phyloP scores from a whole-genome alignment of 2,888 invertebrate species.

The Limnephilus marmoratus region DNA sequence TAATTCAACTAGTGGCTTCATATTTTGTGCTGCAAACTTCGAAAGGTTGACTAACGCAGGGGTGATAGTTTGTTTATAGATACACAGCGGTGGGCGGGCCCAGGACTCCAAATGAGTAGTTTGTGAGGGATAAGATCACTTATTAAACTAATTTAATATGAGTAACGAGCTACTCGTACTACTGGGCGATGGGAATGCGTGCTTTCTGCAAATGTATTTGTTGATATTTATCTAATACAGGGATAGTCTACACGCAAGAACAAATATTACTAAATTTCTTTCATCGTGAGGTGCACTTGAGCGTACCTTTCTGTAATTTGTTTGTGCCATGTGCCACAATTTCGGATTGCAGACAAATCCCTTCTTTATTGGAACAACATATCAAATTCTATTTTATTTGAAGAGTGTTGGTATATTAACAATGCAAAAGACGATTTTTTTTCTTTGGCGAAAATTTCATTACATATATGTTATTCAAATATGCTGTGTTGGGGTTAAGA shows the following conservation, averaged over 20 bases:
- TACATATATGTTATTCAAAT: too few species aligned
- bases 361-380: not conserved
- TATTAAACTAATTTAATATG: not conserved
- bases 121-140: not conserved
- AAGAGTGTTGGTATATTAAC: not conserved
- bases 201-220: not conserved
- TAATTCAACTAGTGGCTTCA: constrained; percentile 36
- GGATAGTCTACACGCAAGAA: not conserved
- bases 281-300: not conserved
- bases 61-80: constrained; percentile 9
- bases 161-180: not conserved
- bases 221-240: not conserved
- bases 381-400: not conserved
- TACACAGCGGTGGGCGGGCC: not conserved
- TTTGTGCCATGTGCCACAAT: not conserved
- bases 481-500: too few species aligned
- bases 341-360: too few species aligned
- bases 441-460: too few species aligned
- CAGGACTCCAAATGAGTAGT: not conserved
- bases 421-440: not conserved
- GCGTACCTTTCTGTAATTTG: not conserved
- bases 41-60: not conserved
- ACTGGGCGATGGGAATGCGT: not conserved
- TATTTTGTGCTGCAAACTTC: constrained; percentile 1
- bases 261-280: not conserved